phyloP scores from a whole-genome alignment of 2,888 invertebrate species.

The Meliscaeva auricollis region DNA sequence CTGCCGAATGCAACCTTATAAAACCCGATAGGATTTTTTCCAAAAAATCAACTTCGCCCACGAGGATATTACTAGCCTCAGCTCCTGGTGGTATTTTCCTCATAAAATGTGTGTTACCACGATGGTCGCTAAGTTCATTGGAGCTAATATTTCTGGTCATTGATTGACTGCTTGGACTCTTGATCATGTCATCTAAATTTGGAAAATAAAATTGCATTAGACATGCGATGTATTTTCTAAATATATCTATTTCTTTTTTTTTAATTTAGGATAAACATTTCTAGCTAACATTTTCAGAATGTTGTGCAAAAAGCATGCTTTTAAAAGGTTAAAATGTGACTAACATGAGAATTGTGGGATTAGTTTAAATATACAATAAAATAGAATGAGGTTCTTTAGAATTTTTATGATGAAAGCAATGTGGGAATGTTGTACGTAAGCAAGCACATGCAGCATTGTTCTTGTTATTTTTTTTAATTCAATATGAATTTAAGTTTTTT shows the following conservation, averaged over 20 bases:
- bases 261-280: neutral
- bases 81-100: conserved; percentile 98
- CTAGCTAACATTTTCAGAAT: conserved; percentile 47
- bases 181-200: conserved; percentile 87
- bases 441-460: conserved; percentile 59
- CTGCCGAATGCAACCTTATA: conserved; percentile 94
- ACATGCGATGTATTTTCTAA: neutral
- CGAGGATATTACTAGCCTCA: conserved; percentile 98
- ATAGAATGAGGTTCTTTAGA: conserved; percentile 16
- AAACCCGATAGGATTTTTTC: conserved; percentile 97
- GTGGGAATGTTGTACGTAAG: conserved; percentile 32
- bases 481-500: neutral
- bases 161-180: conserved; percentile 92
- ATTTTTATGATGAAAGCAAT: conserved; percentile 29
- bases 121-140: conserved; percentile 87
- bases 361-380: conserved; percentile 3
- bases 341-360: neutral
- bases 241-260: too few relatives aligned
- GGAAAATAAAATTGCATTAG: conserved; percentile 78
- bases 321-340: neutral
- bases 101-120: conserved; percentile 96
- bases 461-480: neutral
- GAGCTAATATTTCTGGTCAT: conserved; percentile 92
- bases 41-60: conserved; percentile 98
- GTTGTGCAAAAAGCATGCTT: conserved; percentile 63